Percentiles rank a stretch among this genome's conserved stretches.
These are phyloP conservation scores for Tor tambroides DNA, from an alignment of 2,113 vertebrate species.

Conservation along the genomic window DNA sequence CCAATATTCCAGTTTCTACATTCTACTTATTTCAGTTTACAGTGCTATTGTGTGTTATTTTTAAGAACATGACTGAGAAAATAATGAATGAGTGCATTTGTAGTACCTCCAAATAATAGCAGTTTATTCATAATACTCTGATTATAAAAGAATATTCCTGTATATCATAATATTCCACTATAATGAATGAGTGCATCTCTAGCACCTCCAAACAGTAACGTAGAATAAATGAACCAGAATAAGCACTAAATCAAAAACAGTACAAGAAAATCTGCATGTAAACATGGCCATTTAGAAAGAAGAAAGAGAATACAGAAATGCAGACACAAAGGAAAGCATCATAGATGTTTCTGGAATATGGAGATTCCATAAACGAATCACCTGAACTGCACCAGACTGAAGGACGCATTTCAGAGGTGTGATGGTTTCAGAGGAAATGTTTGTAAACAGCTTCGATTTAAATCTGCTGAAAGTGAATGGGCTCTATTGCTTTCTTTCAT, in stretches of 20 bases:
- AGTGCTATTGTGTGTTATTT: background rate
- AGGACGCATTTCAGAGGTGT: background rate
- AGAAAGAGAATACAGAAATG: background rate
- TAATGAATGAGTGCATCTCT: no score
- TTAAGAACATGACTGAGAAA: no score
- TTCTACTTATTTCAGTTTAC: background rate
- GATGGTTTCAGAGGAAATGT: background rate
- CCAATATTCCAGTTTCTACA: background rate
- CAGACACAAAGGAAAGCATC: slow-evolving; percentile 40
- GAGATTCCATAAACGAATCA: background rate
- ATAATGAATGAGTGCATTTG: no score
- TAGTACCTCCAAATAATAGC: background rate
- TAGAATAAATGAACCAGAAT: background rate
- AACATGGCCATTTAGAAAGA: background rate
- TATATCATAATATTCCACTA: no score
- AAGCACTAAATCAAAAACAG: background rate
- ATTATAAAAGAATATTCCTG: background rate
- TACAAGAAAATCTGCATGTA: background rate
- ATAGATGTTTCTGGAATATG: background rate
- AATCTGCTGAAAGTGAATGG: background rate
- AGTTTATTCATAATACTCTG: background rate
- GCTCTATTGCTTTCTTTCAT: background rate
- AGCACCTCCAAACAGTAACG: background rate
- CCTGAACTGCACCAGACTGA: background rate
- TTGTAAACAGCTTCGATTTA: background rate